Conservation (phyloP, 2,888 invertebrate species). For the Mycalesis mineus region DNA sequence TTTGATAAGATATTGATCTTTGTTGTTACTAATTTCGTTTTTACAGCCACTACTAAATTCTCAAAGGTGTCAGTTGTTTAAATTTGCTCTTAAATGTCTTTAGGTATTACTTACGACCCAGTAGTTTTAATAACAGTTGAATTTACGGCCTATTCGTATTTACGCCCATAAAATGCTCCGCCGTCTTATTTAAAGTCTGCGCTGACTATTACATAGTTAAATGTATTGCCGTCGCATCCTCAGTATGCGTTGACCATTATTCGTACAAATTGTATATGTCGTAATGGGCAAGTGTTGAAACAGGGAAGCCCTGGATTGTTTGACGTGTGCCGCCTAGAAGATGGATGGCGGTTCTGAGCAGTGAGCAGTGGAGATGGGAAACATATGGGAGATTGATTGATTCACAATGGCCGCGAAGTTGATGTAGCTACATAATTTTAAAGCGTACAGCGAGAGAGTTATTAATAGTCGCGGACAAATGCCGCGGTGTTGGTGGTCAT, state of each 20-base stretch:
- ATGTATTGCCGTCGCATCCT: background rate
- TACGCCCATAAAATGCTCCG: no score
- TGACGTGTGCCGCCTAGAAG: conserved; percentile 39
- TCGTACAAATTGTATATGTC: conserved; percentile 35
- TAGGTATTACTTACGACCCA: no score
- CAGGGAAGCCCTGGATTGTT: conserved; percentile 41
- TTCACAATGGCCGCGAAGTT: conserved; percentile 18
- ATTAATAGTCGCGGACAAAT: conserved; percentile 13
- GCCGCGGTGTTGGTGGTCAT: conserved; percentile 7
- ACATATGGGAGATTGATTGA: conserved; percentile 25
- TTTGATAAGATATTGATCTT: no score
- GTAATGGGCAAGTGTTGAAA: conserved; percentile 46
- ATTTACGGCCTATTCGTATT: no score
- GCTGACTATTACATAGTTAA: no score
- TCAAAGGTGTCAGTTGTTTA: no score
- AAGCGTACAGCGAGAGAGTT: conserved; percentile 3
- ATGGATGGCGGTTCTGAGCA: conserved; percentile 33
- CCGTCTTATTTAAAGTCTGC: no score
- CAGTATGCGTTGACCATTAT: background rate
- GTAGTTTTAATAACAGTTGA: no score
- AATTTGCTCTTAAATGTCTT: no score
- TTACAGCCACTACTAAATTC: no score
- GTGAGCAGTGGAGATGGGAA: conserved; percentile 12
- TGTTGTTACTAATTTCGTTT: no score
- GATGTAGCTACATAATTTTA: conserved; percentile 13